Base-by-base conservation (phyloP, 2,113 vertebrate genomes). In the Sinocyclocheilus anophthalmus region DNA sequence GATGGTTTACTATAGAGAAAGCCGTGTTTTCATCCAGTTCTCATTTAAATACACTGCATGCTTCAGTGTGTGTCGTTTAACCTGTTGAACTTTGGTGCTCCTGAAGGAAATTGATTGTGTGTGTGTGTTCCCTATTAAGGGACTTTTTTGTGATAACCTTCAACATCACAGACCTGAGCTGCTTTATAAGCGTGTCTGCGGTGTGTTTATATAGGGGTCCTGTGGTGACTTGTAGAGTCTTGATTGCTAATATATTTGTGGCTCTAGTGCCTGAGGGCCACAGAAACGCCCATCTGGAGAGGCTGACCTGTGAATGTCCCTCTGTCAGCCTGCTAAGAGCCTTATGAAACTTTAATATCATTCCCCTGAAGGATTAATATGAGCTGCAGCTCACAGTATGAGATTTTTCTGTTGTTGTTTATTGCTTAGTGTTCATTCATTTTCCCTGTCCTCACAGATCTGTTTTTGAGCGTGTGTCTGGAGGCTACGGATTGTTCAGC, bases 311-410 rank as follows among this genome's bases (percentile, higher is more conserved):
- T 81, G 80, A 81, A 69, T 22, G 80, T 82, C 63, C 83, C 78
- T 82, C 85, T 42, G 90, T 94, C 90, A 92, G 92, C 91, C 87
- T 85, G 90, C 81, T 91, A 91, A 93, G 92, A 86, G 90, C 85
- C 67, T 92, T 92, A 92, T 88, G 89, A 93, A 94, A 92, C 88
- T 94, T 93, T 94, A 50, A 91, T 94, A 93, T 80, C 85, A 73
- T 88, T 67, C 78, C 59, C 88, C 92, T 88, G 82, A 55, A 86
- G 90, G 93, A 77, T 53, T 89, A 50, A 87, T 63, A 65, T 86
- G 37, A 53, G 86, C 4, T 69, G 26, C 84, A 24, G 57, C 61
- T 65, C 76, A 18, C 63, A 26, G 14, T n/a, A 42, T 45, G 73
- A 75, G 79, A 79, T 42, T 45, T 45, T 10, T 45, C 45, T 45